Conservation (phyloP, 2,113 vertebrate genomes). For the Microtus montanus region DNA sequence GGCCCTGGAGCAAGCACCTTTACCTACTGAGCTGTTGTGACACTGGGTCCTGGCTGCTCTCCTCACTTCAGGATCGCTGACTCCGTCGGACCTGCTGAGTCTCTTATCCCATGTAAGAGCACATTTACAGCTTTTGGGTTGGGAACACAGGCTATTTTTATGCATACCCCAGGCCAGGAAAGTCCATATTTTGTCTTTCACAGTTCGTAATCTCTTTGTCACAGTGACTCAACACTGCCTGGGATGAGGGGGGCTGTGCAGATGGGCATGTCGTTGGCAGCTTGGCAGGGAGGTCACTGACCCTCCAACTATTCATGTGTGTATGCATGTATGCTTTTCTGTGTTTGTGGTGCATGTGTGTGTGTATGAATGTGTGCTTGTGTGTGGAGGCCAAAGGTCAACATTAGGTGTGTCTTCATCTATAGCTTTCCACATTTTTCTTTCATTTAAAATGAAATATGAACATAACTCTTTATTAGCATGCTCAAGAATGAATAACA, state of each 20-base stretch:
- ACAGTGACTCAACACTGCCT: not conserved
- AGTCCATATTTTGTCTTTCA: not conserved
- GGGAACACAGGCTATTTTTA: not conserved
- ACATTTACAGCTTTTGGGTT: not conserved
- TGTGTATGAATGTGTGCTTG: not conserved
- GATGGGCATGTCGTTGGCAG: not conserved
- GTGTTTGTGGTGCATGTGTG: not conserved
- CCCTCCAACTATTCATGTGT: not conserved
- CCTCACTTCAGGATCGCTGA: not conserved
- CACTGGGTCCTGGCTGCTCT: not conserved
- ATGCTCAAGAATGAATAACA: not conserved
- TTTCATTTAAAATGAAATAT: constrained; percentile 15
- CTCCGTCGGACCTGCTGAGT: not conserved
- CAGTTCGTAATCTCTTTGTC: not conserved
- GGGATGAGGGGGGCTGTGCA: fast-evolving
- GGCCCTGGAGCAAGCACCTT: not conserved
- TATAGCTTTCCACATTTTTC: not conserved
- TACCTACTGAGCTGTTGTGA: not conserved
- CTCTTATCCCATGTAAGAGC: not conserved
- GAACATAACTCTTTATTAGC: constrained; percentile 61
- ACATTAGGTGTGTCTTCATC: not conserved
- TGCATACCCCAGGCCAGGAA: not conserved
- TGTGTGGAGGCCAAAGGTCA: not conserved
- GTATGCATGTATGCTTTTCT: not conserved
- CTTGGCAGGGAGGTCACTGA: not conserved